Conservation (phyloP, 1,140 invertebrate species). For the Panagrolaimus sp. region DNA sequence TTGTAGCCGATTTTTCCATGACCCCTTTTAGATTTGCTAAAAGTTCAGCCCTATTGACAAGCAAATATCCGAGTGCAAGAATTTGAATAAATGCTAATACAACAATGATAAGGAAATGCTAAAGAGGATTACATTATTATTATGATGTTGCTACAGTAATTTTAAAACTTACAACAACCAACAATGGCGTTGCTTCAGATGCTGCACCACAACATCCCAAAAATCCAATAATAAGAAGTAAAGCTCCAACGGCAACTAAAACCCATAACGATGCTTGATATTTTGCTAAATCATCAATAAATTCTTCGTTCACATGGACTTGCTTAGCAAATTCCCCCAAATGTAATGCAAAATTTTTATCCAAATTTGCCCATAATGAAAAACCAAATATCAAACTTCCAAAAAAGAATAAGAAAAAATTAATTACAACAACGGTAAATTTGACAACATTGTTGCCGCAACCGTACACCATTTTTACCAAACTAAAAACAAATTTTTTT, state of each 20-base stretch:
- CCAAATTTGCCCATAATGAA: conserved; percentile 58
- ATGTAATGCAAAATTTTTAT: conserved; percentile 50
- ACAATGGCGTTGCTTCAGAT: conserved; percentile 48
- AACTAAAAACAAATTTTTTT: conserved; percentile 8
- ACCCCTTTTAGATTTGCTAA: conserved; percentile 30
- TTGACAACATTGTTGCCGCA: conserved; percentile 55
- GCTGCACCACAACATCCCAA: conserved; percentile 58
- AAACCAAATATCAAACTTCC: conserved; percentile 54
- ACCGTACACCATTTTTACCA: conserved; percentile 47
- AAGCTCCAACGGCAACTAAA: conserved; percentile 52
- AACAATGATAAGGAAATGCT: conserved; percentile 56
- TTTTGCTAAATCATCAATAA: conserved; percentile 48
- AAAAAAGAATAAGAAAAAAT: conserved; percentile 55
- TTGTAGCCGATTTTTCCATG: conserved; percentile 38
- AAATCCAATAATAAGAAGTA: conserved; percentile 56
- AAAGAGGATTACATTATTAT: conserved; percentile 32
- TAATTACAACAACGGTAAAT: conserved; percentile 51
- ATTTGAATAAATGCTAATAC: conserved; percentile 51
- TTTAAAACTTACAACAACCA: conserved; percentile 46
- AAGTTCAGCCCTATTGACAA: conserved; percentile 42
- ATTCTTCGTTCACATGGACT: conserved; percentile 22
- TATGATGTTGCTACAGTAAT: not conserved
- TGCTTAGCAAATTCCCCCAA: conserved; percentile 46
- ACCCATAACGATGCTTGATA: conserved; percentile 58
- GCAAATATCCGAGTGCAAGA: conserved; percentile 43